Base-by-base conservation (phyloP, 2,888 invertebrate species). In the Agrilus biguttatus region DNA sequence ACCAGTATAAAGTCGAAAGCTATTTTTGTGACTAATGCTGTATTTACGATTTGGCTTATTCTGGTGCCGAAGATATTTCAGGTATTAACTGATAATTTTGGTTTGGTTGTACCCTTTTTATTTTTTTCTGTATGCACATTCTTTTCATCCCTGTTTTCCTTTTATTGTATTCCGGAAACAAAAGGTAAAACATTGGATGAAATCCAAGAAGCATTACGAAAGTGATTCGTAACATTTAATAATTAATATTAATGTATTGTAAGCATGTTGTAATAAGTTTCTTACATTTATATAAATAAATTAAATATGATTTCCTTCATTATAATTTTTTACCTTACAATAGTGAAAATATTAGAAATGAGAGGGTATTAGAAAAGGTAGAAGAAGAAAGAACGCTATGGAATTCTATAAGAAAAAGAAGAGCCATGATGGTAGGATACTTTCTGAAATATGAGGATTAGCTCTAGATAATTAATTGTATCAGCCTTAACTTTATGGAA, bases 101-200 rank as follows among this genome's bases (percentile, higher is more conserved):
- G 59, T 10, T 44, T 58, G 44, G 55, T 55, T 14, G 52, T 56
- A 2, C 56, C 60, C 4, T 23, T 62, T 59, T 44, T 54, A 47
- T 17, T 54, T 13, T 62, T 59, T 46, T 51, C 52, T 0, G 33
- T 47, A 21, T 51, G 46, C 35, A 52, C 55, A 10, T 51, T 54
- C n/a, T 6, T 55, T 1, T 55, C 56, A 10, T 48, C 52, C 2
- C 14, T 58, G 12, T 61, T 60, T 45, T 54, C 54, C 13, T 52
- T 49, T 39, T 58, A 54, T 45, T 46, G 52, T 33, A 45, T 63
- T 32, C 59, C 59, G 5, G 61, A 63, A 51, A 60, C 60, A 1
- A 56, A 54, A 45, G 55, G 56, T 10, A 53, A 55, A 42, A 53
- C 54, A 2, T 44, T 60, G 33, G 57, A 57, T 42, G 49, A 49